Base-by-base conservation (phyloP, 1,140 invertebrate species). In the Calycopis cecrops region DNA sequence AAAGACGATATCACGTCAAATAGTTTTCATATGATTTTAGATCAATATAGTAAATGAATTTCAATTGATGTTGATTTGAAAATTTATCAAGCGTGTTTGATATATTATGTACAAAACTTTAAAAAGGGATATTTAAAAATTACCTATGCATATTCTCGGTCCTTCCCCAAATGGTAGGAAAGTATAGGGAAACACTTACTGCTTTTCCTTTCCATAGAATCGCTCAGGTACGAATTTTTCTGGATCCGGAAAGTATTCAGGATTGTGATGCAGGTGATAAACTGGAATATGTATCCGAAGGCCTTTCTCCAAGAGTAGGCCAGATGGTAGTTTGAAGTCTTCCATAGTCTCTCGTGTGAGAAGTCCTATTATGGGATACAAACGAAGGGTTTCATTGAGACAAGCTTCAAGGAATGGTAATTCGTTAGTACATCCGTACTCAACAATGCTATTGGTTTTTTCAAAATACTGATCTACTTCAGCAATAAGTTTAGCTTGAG, bases 121-220 rank as follows among this genome's bases (percentile, higher is more conserved):
- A n/a, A n/a, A n/a, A n/a, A n/a, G n/a, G n/a, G n/a, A n/a, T n/a
- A n/a, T n/a, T n/a, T n/a, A n/a, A n/a, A n/a, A n/a, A 40, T 62
- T 61, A 71, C 69, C 69, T 34, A 71, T 63, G 52, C 69, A 71
- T 14, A 60, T 54, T 17, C 69, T 61, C 6, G 65, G n/a, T n/a
- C n/a, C n/a, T n/a, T n/a, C n/a, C n/a, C n/a, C n/a, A n/a, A n/a
- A n/a, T n/a, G n/a, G n/a, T 37, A 71, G 12, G 51, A 61, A 69
- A 4, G 60, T 65, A 37, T 35, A 71, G 9, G 62, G 55, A n/a
- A 49, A 62, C 0, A 71, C 52, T 7, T 57, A 65, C n/a, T 55
- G 54, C 12, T 63, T 67, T 21, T 63, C 61, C n/a, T 62, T 48
- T 1, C 58, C 60, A 10, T 65, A 52, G 44, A 69, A 69, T 21